Percentiles rank a stretch among this genome's conserved stretches.
Conservation (phyloP, 2,888 invertebrate genomes). For the Dynastes grantii region DNA sequence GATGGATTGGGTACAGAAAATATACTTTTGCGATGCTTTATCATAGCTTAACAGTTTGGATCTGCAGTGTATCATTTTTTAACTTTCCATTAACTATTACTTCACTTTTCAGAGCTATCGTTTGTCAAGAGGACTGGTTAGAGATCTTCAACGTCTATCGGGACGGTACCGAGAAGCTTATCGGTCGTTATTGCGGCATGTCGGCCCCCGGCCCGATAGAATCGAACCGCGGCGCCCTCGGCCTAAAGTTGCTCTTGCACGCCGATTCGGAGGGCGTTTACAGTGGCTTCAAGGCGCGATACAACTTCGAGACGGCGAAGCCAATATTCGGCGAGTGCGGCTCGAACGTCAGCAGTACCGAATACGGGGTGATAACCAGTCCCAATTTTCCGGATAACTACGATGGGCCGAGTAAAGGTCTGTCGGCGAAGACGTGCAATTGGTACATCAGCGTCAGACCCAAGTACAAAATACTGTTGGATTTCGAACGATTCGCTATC, state of each 20-base stretch:
- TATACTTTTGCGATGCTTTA: too few species aligned
- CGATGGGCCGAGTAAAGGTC: conserved; percentile 84
- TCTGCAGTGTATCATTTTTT: too few species aligned
- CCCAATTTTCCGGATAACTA: conserved; percentile 95
- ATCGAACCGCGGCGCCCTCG: conserved; percentile 90
- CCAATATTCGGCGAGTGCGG: conserved; percentile 95
- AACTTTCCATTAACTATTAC: neutral
- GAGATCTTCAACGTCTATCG: conserved; percentile 93
- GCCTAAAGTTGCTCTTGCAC: conserved; percentile 90
- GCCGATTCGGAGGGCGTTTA: conserved; percentile 91
- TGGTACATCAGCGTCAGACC: conserved; percentile 95
- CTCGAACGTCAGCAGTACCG: conserved; percentile 88
- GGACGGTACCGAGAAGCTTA: conserved; percentile 85
- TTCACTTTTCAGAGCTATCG: conserved; percentile 74
- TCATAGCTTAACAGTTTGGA: too few species aligned
- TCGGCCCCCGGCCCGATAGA: conserved; percentile 96
- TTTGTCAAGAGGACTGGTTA: conserved; percentile 94
- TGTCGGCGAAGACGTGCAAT: conserved; percentile 93
- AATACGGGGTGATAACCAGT: conserved; percentile 88
- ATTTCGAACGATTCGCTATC: conserved; percentile 92
- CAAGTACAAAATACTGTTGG: conserved; percentile 90
- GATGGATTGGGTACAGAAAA: too few species aligned
- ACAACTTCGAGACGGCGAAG: conserved; percentile 91
- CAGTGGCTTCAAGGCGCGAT: conserved; percentile 96
- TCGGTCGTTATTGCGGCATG: conserved; percentile 93